phyloP scores from a whole-genome alignment of 2,797 vertebrate genomes.

The Hozukius guyotensis region DNA sequence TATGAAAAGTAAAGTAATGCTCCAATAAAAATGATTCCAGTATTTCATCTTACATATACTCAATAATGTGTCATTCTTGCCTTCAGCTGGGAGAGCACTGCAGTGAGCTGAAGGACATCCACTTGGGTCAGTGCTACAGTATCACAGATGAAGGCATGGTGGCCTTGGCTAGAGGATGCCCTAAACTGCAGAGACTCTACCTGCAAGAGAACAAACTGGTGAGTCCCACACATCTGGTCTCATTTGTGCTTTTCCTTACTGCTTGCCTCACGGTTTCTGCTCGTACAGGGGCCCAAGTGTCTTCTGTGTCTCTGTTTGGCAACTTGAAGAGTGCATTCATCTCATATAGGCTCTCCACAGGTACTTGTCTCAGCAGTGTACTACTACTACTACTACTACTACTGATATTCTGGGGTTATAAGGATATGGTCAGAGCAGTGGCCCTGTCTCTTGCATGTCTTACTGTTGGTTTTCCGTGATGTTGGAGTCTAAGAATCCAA shows the following conservation, averaged over 20 bases:
- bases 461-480: not conserved
- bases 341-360: not conserved
- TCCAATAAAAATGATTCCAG: not conserved
- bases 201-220: slow-evolving; percentile 99
- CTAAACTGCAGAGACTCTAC: slow-evolving; percentile 96
- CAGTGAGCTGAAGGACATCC: slow-evolving; percentile 94
- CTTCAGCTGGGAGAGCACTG: slow-evolving; percentile 92
- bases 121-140: slow-evolving; percentile 98
- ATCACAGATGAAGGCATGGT: slow-evolving; percentile 97
- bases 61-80: not conserved
- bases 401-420: not conserved
- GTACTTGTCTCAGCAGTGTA: not conserved
- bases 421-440: not conserved
- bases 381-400: not conserved
- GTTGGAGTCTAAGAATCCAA: not conserved
- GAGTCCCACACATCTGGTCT: slow-evolving; percentile 71
- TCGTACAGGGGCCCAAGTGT: not conserved
- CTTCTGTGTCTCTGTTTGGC: not conserved
- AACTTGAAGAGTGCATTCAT: not conserved
- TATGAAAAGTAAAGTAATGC: not conserved
- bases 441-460: not conserved
- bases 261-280: not conserved
- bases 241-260: not conserved
- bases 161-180: slow-evolving; percentile 92
- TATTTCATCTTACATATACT: not conserved